These are phyloP conservation scores for Microplitis deprimator DNA, from an alignment of 2,888 invertebrate genomes.

Conservation along the genomic window DNA sequence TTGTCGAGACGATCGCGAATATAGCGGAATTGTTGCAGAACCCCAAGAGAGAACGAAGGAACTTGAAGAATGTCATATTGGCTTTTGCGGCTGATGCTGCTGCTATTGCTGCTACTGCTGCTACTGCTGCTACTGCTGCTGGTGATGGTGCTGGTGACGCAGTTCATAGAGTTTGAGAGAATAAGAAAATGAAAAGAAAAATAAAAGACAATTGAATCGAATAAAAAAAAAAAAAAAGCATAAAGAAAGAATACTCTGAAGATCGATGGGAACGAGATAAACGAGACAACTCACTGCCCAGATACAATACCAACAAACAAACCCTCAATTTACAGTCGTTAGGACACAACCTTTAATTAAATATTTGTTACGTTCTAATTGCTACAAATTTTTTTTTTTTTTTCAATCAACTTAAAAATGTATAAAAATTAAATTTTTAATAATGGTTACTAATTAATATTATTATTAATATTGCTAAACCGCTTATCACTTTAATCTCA, in stretches of 20 bases:
- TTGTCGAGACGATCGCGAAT: slow-evolving; percentile 30
- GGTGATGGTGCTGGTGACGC: background rate
- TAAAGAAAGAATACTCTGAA: background rate
- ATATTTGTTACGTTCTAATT: slow-evolving; percentile 11
- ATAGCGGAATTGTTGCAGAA: slow-evolving; percentile 33
- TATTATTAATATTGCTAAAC: slow-evolving; percentile 2
- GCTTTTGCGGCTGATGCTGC: background rate
- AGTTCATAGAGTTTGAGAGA: background rate
- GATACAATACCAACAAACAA: background rate
- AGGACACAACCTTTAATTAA: background rate
- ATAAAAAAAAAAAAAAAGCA: background rate
- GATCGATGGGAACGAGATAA: background rate
- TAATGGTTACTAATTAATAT: background rate
- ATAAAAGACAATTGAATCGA: background rate
- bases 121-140: too few species aligned
- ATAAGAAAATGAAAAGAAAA: background rate
- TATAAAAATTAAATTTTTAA: background rate
- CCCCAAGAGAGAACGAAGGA: slow-evolving; percentile 1
- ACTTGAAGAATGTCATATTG: slow-evolving; percentile 36
- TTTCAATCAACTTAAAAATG: background rate
- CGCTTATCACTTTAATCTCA: slow-evolving; percentile 5
- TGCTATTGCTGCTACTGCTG: too few species aligned
- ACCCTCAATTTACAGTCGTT: background rate
- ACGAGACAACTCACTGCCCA: background rate
- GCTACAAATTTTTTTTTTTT: background rate